These are phyloP conservation scores for Eudemis profundana DNA, from an alignment of 2,888 invertebrate genomes.

Conservation along the genomic window DNA sequence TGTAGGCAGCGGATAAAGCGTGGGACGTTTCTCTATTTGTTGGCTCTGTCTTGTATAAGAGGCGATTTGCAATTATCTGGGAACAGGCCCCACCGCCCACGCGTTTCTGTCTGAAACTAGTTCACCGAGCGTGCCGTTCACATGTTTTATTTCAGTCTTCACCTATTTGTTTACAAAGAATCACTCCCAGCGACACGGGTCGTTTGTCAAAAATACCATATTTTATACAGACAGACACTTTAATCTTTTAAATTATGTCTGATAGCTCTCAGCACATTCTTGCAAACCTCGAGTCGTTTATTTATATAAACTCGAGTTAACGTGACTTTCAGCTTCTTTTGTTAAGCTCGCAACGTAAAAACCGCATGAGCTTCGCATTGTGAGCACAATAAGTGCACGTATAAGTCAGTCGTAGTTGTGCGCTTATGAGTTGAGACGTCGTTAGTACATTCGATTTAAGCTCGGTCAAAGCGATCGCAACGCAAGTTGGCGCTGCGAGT, in stretches of 20 bases:
- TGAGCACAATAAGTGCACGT: constrained; percentile 55
- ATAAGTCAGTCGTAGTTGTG: constrained; percentile 51
- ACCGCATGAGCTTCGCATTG: constrained; percentile 33
- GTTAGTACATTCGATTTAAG: constrained; percentile 63
- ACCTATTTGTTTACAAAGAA: constrained; percentile 43
- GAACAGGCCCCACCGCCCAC: constrained; percentile 42
- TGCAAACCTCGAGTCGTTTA: constrained; percentile 16
- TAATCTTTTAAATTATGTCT: constrained; percentile 32
- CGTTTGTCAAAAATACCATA: constrained; percentile 40
- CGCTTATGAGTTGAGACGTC: constrained; percentile 61
- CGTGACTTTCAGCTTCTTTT: constrained; percentile 20
- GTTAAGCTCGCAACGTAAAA: constrained; percentile 12
- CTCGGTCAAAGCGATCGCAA: constrained; percentile 49
- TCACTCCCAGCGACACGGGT: constrained; percentile 35
- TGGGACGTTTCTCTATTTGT: constrained; percentile 44
- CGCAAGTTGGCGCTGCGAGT: constrained; percentile 56
- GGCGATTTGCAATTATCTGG: constrained; percentile 46
- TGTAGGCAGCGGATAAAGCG: constrained; percentile 42
- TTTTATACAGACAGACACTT: constrained; percentile 24
- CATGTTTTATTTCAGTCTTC: constrained; percentile 44
- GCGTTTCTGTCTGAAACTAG: constrained; percentile 37
- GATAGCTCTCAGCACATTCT: constrained; percentile 28
- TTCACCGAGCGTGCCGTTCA: constrained; percentile 42
- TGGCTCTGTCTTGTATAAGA: constrained; percentile 42
- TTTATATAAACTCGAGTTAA: constrained; percentile 26